phyloP scores from a whole-genome alignment of 2,797 vertebrate species.

The Arctocebus calabarensis region DNA sequence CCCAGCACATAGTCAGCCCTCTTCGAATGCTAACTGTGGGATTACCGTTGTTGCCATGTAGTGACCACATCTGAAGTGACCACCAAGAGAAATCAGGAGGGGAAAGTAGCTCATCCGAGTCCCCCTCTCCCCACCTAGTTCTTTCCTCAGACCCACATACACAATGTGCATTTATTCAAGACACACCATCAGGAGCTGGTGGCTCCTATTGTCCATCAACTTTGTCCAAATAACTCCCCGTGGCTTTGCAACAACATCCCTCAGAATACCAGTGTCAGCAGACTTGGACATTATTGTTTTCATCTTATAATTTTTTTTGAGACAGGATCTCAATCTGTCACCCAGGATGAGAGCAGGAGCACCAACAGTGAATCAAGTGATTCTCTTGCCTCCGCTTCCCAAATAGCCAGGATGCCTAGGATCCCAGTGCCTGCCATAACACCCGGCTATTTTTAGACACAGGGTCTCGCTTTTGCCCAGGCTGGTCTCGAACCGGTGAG shows the following conservation, averaged over 20 bases:
- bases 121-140: not conserved
- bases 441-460: too few species aligned
- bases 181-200: not conserved
- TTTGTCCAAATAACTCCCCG: not conserved
- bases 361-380: not conserved
- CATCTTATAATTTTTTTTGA: not conserved
- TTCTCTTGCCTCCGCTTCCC: not conserved
- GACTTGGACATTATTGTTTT: not conserved
- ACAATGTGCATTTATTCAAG: not conserved
- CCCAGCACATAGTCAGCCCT: not conserved
- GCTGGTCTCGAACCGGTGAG: too few species aligned
- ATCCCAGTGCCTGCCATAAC: too few species aligned
- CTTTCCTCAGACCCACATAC: not conserved
- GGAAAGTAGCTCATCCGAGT: not conserved
- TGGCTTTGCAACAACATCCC: not conserved
- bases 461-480: too few species aligned
- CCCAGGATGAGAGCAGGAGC: not conserved
- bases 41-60: rapidly evolving
- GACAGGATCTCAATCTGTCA: not conserved
- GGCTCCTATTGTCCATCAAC: rapidly evolving
- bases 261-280: not conserved
- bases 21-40: not conserved
- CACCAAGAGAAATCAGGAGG: not conserved
- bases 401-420: not conserved
- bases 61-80: not conserved